Evolutionary conservation across 1,140 invertebrate species (phyloP), one percentile per base, ranked within the genome.

Genomic region (Drosophila setifemur): DNA sequence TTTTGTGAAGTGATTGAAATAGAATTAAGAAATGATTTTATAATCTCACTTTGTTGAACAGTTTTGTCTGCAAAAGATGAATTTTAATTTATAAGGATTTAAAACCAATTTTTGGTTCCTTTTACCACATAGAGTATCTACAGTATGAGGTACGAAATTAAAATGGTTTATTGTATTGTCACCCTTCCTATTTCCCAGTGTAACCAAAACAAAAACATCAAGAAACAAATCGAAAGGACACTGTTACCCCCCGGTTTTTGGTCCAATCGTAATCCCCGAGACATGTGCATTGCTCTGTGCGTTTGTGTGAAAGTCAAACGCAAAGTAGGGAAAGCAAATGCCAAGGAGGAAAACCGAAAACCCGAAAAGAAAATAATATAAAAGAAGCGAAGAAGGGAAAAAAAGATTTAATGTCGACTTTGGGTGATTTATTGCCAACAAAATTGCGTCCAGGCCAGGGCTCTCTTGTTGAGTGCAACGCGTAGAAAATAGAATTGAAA

Each of bases 351-450:
- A 48, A 55, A 31, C 44, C 42, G 14, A 39, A 54, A 39, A n/a
- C 5, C 6, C 21, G 14, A 37, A 47, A 48, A 52, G 28, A 43
- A 47, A 12, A 23, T 23, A 52, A 28, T 49, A 53, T 64, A 72
- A 54, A 45, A 60, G 48, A 71, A 67, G 28, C 29, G 29, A 35
- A 54, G 61, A 40, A 60, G 49, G 70, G 47, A 60, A 63, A 74
- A n/a, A 89, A 73, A 89, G 88, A 89, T 89, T 89, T 89, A 89
- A 89, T 89, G 88, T 89, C 88, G 88, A 89, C 88, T 89, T 89
- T 89, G 68, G 83, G 88, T 89, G 88, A 89, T 89, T 89, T 89
- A 89, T 89, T 89, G 85, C 88, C 73, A 88, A 86, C 76, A 89
- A 89, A 89, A 89, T 89, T 89, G 88, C 83, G 88, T 89, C 77